Evolutionary conservation across 1,140 invertebrate genomes (phyloP).

Genomic region (Achroia grisella): DNA sequence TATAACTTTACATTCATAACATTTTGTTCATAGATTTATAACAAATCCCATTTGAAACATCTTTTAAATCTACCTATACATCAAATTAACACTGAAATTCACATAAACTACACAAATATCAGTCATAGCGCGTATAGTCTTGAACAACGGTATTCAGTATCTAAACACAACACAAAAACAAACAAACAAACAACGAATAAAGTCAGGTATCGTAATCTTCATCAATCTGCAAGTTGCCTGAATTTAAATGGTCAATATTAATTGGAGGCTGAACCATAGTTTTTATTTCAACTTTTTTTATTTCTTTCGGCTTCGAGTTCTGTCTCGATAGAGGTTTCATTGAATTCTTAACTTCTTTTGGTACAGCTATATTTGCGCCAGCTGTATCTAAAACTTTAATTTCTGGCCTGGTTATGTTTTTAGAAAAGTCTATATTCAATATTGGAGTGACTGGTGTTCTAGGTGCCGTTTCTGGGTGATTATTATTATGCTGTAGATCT

Average conservation of each 20-base stretch:
- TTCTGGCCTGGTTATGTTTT: constrained; percentile 49
- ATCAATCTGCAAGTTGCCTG: constrained; percentile 59
- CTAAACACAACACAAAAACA: constrained; percentile 16
- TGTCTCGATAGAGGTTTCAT: constrained; percentile 35
- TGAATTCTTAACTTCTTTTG: constrained; percentile 26
- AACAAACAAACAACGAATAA: constrained; percentile 19
- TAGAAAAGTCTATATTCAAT: constrained; percentile 62
- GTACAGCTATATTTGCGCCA: constrained; percentile 30
- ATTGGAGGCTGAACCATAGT: constrained; percentile 19
- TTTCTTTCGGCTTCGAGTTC: constrained; percentile 42
- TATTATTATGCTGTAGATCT: constrained; percentile 14
- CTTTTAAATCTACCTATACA: background rate
- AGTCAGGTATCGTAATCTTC: constrained; percentile 69
- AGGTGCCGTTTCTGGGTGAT: constrained; percentile 5
- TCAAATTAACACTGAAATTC: constrained; percentile 5
- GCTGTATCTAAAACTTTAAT: constrained; percentile 53
- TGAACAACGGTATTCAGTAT: background rate
- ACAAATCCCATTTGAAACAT: constrained; percentile 1
- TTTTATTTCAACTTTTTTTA: constrained; percentile 34
- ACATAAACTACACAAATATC: constrained; percentile 7
- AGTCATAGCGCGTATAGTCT: too few species aligned
- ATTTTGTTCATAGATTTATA: background rate
- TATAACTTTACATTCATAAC: background rate
- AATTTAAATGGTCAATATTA: constrained; percentile 48
- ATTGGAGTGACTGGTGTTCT: constrained; percentile 38